Base-by-base conservation (phyloP, 2,888 invertebrate species). In the Frankliniella fusca region DNA sequence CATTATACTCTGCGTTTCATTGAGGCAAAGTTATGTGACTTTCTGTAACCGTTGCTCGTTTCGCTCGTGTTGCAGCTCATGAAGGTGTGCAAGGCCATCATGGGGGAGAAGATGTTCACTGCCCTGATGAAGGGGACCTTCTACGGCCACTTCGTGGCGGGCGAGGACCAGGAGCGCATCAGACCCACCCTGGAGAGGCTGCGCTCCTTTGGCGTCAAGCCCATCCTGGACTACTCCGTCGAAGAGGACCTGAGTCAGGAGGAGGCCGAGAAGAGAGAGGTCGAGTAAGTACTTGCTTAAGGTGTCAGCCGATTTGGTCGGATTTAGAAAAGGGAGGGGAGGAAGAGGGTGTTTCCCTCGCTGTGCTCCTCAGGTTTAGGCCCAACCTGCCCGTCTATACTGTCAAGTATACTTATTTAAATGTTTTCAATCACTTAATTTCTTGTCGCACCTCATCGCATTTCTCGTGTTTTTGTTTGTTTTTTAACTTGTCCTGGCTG, bases 71-170 rank as follows among this genome's bases (percentile, higher is more conserved):
- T 91, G 85, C 92, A 97, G 96, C 88, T 97, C 86, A 95, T 97
- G 96, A 95, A 94, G 89, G 85, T 93, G 81, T 89, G 93, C 84
- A 93, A 93, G 85, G 90, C 91, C 83, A 85, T 97, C 83, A 88
- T 97, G 83, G 98, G 98, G 61, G 93, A 94, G 87, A 92, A 89
- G 84, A 87, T 98, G 84, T 99, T 99, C 90, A 92, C 93, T 84
- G 86, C 90, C 84, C 85, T 97, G 84, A 98, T 99, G 97, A 97
- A 96, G 89, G 91, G 92, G 80, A 96, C 99, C 48, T 98, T 99
- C 90, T 99, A 99, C 89, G 99, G 99, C 12, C 99, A 99, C 90
- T 99, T 99, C 90, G 99, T 99, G 82, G 99, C 98, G 81, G 99
- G 99, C 83, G 96, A 97, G 88, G 95, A 97, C 89, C 94, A 95